Conservation (phyloP, 2,113 vertebrate species). For the Epinephelus cyanopodus region DNA sequence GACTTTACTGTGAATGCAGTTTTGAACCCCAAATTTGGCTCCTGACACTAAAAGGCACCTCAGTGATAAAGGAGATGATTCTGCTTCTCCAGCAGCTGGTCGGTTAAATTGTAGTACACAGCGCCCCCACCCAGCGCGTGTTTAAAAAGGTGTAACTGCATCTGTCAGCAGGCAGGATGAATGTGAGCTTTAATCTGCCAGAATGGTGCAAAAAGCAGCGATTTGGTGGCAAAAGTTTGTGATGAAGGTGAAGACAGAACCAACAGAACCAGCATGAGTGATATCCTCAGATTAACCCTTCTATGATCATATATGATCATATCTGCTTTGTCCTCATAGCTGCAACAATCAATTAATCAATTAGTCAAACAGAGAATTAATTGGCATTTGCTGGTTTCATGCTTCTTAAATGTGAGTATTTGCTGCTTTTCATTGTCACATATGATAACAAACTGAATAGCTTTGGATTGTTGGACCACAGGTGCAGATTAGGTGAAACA, state of each 20-base stretch:
- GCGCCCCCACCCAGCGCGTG: conserved; percentile 55
- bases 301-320: too few relatives aligned
- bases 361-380: too few relatives aligned
- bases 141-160: conserved; percentile 35
- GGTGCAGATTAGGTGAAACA: too few relatives aligned
- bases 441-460: too few relatives aligned
- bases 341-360: too few relatives aligned
- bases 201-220: not conserved
- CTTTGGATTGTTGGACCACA: too few relatives aligned
- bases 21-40: not conserved
- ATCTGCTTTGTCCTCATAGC: too few relatives aligned
- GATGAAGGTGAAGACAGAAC: too few relatives aligned
- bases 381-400: too few relatives aligned
- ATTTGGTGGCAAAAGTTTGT: not conserved
- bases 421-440: too few relatives aligned
- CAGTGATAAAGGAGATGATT: not conserved
- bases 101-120: conserved; percentile 48
- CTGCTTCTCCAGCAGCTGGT: not conserved
- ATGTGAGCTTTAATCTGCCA: not conserved
- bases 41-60: not conserved
- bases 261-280: not conserved
- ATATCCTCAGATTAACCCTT: not conserved
- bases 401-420: too few relatives aligned
- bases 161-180: not conserved
- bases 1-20: not conserved